Evolutionary conservation across 2,888 invertebrate species (phyloP).

Genomic region (Altica lythri): DNA sequence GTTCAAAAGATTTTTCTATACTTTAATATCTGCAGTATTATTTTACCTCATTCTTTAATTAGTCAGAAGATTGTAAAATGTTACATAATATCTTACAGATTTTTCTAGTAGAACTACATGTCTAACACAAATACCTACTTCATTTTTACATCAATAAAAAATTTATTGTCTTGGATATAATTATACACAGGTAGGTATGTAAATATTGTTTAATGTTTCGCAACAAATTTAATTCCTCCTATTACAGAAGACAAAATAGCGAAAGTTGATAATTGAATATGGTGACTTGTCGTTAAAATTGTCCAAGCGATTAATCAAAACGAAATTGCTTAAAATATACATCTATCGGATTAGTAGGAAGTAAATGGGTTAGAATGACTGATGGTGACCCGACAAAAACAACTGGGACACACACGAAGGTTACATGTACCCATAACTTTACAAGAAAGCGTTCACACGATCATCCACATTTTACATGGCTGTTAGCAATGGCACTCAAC

Average conservation of each 20-base stretch:
- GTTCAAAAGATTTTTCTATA: no score
- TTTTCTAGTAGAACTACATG: no score
- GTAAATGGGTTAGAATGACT: constrained; percentile 24
- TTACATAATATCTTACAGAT: no score
- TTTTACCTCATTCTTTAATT: no score
- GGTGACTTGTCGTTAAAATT: background rate
- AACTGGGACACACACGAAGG: constrained; percentile 34
- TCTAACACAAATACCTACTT: no score
- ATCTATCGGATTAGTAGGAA: constrained; percentile 16
- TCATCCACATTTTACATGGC: constrained; percentile 39
- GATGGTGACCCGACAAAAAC: constrained; percentile 24
- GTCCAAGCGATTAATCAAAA: constrained; percentile 14
- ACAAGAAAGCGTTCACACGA: constrained; percentile 37
- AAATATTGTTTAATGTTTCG: no score
- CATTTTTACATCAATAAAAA: no score
- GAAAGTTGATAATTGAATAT: background rate
- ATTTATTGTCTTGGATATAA: no score
- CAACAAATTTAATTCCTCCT: no score
- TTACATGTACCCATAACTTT: constrained; percentile 29
- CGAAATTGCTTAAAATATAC: constrained; percentile 5
- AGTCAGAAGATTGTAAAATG: no score
- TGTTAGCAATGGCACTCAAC: constrained; percentile 35
- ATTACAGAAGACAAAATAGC: background rate
- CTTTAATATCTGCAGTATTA: no score
- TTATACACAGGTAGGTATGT: no score